These are phyloP conservation scores for Pangasius krempfi DNA, from an alignment of 2,797 vertebrate species.

Conservation along the genomic window DNA sequence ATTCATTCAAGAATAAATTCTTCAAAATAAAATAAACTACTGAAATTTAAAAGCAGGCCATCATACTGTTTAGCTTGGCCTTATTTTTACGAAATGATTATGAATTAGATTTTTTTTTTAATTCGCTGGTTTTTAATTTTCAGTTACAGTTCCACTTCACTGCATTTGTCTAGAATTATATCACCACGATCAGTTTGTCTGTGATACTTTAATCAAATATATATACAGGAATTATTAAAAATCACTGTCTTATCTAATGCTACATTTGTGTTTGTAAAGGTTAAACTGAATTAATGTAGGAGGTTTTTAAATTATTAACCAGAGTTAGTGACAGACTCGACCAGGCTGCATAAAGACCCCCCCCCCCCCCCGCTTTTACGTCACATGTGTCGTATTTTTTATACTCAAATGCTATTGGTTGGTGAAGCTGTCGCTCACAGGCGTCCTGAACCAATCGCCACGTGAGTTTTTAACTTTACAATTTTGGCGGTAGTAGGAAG, in stretches of 20 bases:
- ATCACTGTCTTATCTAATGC: not conserved
- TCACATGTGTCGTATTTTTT: not conserved
- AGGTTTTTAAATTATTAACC: not conserved
- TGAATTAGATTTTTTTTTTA: too few species aligned
- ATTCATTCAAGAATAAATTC: not conserved
- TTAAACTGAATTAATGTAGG: not conserved
- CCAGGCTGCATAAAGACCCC: not conserved
- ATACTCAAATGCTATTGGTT: constrained; percentile 48
- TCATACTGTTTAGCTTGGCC: not conserved
- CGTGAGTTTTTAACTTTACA: constrained; percentile 31
- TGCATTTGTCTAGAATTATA: not conserved
- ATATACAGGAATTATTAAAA: not conserved
- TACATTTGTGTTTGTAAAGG: not conserved
- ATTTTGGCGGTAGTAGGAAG: constrained; percentile 64
- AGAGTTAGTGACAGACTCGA: not conserved
- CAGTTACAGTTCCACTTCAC: too few species aligned
- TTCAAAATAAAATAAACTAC: not conserved
- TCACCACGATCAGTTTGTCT: not conserved
- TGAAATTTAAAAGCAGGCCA: not conserved
- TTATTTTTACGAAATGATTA: too few species aligned
- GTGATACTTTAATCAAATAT: not conserved
- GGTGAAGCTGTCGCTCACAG: constrained; percentile 25
- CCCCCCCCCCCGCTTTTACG: not conserved
- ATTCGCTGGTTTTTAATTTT: too few species aligned
- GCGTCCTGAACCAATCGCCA: constrained; percentile 45